Conservation (phyloP, 2,797 vertebrate species). For the Falco novaeseelandiae region DNA sequence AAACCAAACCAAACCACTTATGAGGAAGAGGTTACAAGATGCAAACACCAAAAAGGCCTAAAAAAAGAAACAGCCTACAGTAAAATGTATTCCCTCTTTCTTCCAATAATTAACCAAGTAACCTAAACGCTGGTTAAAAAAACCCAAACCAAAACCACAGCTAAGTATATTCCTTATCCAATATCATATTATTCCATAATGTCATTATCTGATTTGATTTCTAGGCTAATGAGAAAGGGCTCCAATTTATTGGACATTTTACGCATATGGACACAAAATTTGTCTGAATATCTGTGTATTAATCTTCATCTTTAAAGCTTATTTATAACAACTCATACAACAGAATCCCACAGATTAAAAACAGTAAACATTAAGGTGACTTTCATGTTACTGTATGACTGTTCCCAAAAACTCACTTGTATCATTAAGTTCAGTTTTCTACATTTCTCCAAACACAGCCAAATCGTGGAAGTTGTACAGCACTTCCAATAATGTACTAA, state of each 20-base stretch:
- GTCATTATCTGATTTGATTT: not conserved
- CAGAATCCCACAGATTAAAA: not conserved
- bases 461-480: not conserved
- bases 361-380: not conserved
- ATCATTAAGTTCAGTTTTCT: not conserved
- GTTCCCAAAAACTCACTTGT: not conserved
- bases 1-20: not conserved
- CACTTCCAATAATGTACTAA: not conserved
- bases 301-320: not conserved
- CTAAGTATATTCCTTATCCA: not conserved
- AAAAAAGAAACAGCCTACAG: not conserved
- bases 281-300: not conserved
- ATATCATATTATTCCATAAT: not conserved
- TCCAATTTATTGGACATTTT: not conserved
- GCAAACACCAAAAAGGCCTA: not conserved
- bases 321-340: not conserved
- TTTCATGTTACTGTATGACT: not conserved
- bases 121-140: not conserved
- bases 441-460: not conserved
- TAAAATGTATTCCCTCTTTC: not conserved
- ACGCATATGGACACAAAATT: fast-evolving
- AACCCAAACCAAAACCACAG: not conserved
- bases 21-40: not conserved
- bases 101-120: not conserved
- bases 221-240: not conserved